Evolutionary conservation across 2,888 invertebrate genomes (phyloP).

Genomic region (Agonopterix alstromeriana): DNA sequence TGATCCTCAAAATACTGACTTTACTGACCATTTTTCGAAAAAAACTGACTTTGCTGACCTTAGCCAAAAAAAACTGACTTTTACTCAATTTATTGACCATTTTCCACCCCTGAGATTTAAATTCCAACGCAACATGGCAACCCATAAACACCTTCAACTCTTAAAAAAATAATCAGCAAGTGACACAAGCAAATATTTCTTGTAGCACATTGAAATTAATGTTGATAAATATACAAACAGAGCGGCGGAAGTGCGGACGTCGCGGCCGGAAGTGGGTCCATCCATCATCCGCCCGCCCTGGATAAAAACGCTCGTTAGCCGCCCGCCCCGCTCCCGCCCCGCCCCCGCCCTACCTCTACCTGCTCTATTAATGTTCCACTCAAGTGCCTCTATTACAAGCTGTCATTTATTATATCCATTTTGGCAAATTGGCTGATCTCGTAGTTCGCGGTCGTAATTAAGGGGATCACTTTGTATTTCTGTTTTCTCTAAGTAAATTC

Average conservation of each 20-base stretch:
- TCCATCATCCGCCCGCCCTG: conserved; percentile 74
- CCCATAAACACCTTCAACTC: neutral
- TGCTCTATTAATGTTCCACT: conserved; percentile 75
- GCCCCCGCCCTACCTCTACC: conserved; percentile 42
- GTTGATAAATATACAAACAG: conserved; percentile 70
- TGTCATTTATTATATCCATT: conserved; percentile 75
- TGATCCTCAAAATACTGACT: too few relatives aligned
- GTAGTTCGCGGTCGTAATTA: conserved; percentile 35
- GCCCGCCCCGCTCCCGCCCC: conserved; percentile 18
- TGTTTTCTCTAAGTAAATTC: neutral
- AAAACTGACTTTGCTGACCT: too few relatives aligned
- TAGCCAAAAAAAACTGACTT: too few relatives aligned
- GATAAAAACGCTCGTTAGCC: conserved; percentile 75
- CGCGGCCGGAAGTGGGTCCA: conserved; percentile 65
- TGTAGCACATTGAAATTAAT: conserved; percentile 64
- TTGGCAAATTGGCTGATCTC: conserved; percentile 71
- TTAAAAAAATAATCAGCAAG: conserved; percentile 18
- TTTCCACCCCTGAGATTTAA: too few relatives aligned
- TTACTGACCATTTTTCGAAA: too few relatives aligned
- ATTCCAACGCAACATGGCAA: too few relatives aligned
- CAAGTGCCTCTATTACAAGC: conserved; percentile 71
- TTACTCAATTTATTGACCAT: too few relatives aligned
- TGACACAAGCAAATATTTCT: conserved; percentile 41
- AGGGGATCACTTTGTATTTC: conserved; percentile 16
- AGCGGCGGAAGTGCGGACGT: conserved; percentile 59